Evolutionary conservation across 2,888 invertebrate genomes (phyloP), one percentile per base, ranked within the genome.

Genomic region (Ectemnius lituratus): DNA sequence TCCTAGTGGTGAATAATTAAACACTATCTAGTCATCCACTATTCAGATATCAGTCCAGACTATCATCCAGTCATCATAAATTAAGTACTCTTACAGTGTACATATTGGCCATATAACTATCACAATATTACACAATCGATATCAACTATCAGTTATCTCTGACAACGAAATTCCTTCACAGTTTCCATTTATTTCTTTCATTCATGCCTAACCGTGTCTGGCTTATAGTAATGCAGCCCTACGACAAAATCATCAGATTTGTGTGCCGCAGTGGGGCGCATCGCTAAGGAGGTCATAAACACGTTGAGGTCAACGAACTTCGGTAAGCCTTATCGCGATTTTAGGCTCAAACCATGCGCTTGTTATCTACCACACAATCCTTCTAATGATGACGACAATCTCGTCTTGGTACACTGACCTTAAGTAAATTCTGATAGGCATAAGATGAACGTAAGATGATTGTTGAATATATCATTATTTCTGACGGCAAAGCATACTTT

Each of bases 41-140:
- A 23, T 23, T 3, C 23, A 23, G 23, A 23, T 23, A 23, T 23
- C 23, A 23, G 23, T 23, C 23, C 3, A 23, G 6, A 45, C 4
- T 45, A n/a, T 13, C 47, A 62, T 49, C 62, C 2, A 20, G 14
- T 2, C 16, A 59, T 66, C 47, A 47, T 47, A 66, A 66, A 59
- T 59, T 49, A 49, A 49, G 20, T 59, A 49, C n/a, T 59, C 59
- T 28, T 37, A 52, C 11, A 28, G 16, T 8, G 27, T 4, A 13
- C 13, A 16, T 16, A 56, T 45, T 62, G 20, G 27, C 64, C 60
- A 52, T 64, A 61, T 65, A 70, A 65, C 47, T 56, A 45, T 59
- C 59, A 70, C 58, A 37, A 6, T 37, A 37, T 37, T 11, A 11
- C 37, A 37, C 37, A 11, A 6, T 37, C 27, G 46, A 46, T 49